Evolutionary conservation across 2,888 invertebrate species (phyloP), one percentile per base, ranked within the genome.

Genomic region (Cataglyphis livida): DNA sequence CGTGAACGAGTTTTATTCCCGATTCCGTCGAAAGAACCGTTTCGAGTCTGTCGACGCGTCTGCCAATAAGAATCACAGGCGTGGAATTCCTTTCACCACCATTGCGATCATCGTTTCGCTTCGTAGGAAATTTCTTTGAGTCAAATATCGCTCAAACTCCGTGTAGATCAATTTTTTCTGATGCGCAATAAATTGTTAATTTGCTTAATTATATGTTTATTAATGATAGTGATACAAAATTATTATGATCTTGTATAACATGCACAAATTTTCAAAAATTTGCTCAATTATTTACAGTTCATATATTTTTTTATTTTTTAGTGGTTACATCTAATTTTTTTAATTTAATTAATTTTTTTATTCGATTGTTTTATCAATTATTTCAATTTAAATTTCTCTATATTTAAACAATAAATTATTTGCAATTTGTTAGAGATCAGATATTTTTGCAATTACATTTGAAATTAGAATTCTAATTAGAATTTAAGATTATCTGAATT

Each of bases 61-160:
- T 70, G 70, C 70, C 78, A 78, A 71, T 78, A 71, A 44, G 57
- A 68, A 59, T 78, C 25, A 2, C 32, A 32, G 57, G 32, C 64
- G 48, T 75, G 66, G 59, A 82, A 68, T 78, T 78, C 82, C 76
- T 82, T 76, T 82, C 82, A 78, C 66, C 61, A 25, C 21, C 32
- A 28, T 32, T 32, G 25, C 51, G 38, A 21, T 35, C 35, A 76
- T 78, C 78, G 71, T 71, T 71, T 59, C 59, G 70, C 41, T 35
- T 59, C 41, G 75, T 35, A 41, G 41, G 62, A 76, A 25, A 35
- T 44, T 64, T 62, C 64, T 62, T 25, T 44, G 71, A 44, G 44
- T 71, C 25, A 18, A 38, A n/a, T 75, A 25, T 65, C 38, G 28
- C 25, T 74, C 15, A 15, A 51, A 12, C 41, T n/a, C 6, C 28